Conservation (phyloP, 2,888 invertebrate species). For the Cremastinae sp. region DNA sequence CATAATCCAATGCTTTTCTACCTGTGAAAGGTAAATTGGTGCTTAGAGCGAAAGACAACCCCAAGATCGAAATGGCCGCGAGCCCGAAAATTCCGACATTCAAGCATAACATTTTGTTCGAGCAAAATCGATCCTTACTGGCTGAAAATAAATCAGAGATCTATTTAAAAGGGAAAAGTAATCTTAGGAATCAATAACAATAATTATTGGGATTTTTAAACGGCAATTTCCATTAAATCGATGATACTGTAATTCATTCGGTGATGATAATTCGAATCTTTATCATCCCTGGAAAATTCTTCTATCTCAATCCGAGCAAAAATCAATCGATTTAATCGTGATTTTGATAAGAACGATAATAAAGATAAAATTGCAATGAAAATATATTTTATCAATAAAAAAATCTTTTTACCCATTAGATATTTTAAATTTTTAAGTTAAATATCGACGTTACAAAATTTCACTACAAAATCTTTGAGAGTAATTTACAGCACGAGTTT, state of each 20-base stretch:
- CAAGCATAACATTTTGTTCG: slow-evolving; percentile 67
- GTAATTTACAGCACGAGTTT: neutral
- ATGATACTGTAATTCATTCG: neutral
- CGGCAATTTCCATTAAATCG: neutral
- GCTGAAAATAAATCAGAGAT: slow-evolving; percentile 13
- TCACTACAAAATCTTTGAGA: neutral
- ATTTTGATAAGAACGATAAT: neutral
- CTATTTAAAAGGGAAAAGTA: neutral
- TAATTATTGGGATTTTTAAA: neutral
- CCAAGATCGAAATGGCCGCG: slow-evolving; percentile 58
- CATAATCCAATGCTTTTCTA: slow-evolving; percentile 72
- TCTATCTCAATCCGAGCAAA: neutral
- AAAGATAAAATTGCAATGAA: neutral
- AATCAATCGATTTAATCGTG: neutral
- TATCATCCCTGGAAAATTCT: neutral
- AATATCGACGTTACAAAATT: neutral
- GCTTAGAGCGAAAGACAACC: slow-evolving; percentile 68
- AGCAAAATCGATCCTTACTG: slow-evolving; percentile 2
- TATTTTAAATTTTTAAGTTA: neutral
- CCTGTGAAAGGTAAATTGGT: slow-evolving; percentile 67
- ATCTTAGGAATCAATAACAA: neutral
- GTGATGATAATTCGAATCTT: too few species aligned
- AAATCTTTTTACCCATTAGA: slow-evolving; percentile 31
- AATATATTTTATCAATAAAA: neutral
- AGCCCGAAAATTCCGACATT: slow-evolving; percentile 61